Percentiles rank a stretch among this genome's conserved stretches.
These are phyloP conservation scores for Geophilus truncorum DNA, from an alignment of 2,888 invertebrate genomes.

Conservation along the genomic window DNA sequence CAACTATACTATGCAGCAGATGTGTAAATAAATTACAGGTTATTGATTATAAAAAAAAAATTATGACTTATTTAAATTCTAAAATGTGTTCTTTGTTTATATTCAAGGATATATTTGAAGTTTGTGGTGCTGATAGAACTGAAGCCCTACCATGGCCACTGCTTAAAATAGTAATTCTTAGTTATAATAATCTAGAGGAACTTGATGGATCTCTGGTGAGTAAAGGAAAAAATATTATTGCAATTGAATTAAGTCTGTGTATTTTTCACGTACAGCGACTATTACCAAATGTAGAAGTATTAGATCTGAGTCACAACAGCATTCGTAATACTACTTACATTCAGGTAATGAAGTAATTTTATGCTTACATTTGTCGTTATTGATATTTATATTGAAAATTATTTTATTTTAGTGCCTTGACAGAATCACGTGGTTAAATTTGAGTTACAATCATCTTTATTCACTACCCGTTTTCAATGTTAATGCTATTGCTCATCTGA, in stretches of 20 bases:
- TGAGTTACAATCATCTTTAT: background rate
- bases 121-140: constrained; percentile 7
- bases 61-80: too few species aligned
- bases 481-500: background rate
- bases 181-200: constrained; percentile 17
- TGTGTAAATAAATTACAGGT: constrained; percentile 22
- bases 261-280: too few species aligned
- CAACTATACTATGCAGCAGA: background rate
- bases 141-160: background rate
- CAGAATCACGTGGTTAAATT: background rate
- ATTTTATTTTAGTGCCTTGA: background rate
- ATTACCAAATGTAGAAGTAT: background rate
- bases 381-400: background rate
- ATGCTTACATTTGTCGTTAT: background rate
- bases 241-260: too few species aligned
- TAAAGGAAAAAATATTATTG: background rate
- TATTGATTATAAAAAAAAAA: too few species aligned
- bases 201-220: constrained; percentile 1
- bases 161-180: background rate
- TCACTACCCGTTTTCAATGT: background rate
- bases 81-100: background rate
- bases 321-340: background rate
- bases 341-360: background rate
- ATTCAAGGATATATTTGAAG: constrained; percentile 9
- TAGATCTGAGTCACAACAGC: constrained; percentile 8